Conservation (phyloP, 2,797 vertebrate genomes). For the Oreortyx pictus region DNA sequence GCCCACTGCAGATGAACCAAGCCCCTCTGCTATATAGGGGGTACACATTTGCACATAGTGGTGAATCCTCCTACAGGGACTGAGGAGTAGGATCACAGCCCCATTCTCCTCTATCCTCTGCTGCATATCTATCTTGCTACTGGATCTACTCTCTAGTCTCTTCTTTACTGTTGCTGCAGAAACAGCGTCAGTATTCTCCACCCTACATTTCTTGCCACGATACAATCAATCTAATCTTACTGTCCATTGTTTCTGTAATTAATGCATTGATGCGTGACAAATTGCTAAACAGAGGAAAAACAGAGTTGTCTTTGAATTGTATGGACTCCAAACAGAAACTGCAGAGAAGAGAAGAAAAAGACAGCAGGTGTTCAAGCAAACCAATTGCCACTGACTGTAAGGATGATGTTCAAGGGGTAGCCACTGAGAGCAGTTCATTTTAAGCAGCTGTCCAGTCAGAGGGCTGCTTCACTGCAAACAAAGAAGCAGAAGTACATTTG, state of each 20-base stretch:
- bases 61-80: neutral
- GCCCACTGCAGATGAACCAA: neutral
- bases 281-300: slow-evolving; percentile 41
- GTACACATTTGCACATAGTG: neutral
- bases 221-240: slow-evolving; percentile 50
- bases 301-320: neutral
- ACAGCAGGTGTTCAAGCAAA: slow-evolving; percentile 38
- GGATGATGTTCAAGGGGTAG: neutral
- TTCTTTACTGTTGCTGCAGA: neutral
- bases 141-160: neutral
- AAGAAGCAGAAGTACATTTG: neutral
- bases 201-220: neutral
- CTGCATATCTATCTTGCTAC: neutral
- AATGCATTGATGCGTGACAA: slow-evolving; percentile 9
- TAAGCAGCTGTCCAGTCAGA: neutral
- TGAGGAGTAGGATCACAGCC: neutral
- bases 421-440: neutral
- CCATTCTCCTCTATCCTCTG: neutral
- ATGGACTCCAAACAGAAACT: slow-evolving; percentile 23
- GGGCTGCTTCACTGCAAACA: neutral
- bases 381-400: neutral
- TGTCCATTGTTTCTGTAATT: slow-evolving; percentile 64
- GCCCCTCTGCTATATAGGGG: neutral
- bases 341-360: slow-evolving; percentile 33
- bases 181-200: neutral